These are phyloP conservation scores for Torymus auratus DNA, from an alignment of 2,888 invertebrate species.

Conservation along the genomic window DNA sequence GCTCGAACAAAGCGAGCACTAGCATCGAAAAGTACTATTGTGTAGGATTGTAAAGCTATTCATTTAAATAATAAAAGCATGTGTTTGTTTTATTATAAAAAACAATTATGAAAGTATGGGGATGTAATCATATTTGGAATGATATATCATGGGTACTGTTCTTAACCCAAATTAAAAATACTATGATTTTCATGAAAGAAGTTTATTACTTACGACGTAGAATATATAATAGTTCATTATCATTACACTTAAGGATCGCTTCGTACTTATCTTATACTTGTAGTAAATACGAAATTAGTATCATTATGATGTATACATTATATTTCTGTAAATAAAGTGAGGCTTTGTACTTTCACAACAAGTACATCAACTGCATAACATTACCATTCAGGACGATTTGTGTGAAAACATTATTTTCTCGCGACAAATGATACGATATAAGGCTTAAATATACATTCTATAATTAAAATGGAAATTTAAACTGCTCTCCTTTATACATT, in stretches of 20 bases:
- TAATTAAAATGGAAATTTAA: slow-evolving; percentile 39
- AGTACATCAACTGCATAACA: slow-evolving; percentile 22
- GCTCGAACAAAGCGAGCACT: too few species aligned
- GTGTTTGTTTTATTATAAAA: too few species aligned
- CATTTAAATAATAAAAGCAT: too few species aligned
- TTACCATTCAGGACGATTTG: background rate
- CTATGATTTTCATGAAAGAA: slow-evolving; percentile 18
- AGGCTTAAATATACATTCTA: slow-evolving; percentile 36
- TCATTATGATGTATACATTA: slow-evolving; percentile 28
- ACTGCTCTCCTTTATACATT: slow-evolving; percentile 41
- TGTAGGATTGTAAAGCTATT: too few species aligned
- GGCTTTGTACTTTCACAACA: slow-evolving; percentile 32
- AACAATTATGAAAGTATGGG: too few species aligned
- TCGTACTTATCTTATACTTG: slow-evolving; percentile 25
- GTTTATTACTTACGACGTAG: slow-evolving; percentile 48
- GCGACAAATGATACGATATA: slow-evolving; percentile 9
- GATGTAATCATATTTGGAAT: too few species aligned
- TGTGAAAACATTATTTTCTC: slow-evolving; percentile 10
- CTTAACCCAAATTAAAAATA: too few species aligned
- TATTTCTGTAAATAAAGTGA: slow-evolving; percentile 8
- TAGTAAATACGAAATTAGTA: slow-evolving; percentile 38
- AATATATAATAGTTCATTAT: background rate
- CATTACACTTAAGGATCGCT: slow-evolving; percentile 41
- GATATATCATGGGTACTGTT: too few species aligned
- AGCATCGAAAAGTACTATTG: too few species aligned